phyloP scores from a whole-genome alignment of 2,113 vertebrate species.

The Balaenoptera acutorostrata region DNA sequence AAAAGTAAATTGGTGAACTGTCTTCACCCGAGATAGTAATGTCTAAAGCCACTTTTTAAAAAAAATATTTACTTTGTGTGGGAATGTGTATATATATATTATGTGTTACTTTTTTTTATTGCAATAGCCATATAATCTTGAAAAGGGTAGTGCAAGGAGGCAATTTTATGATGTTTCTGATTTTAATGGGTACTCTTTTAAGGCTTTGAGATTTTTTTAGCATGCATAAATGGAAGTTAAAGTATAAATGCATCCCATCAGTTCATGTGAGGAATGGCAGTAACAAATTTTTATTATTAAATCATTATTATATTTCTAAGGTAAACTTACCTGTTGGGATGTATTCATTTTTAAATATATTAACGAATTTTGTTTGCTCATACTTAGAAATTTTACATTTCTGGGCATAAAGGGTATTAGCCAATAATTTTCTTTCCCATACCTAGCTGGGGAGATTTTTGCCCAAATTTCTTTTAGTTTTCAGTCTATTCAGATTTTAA shows the following conservation, averaged over 20 bases:
- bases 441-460: not conserved
- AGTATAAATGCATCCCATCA: not conserved
- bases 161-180: not conserved
- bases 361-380: not conserved
- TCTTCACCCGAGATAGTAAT: not conserved
- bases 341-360: constrained; percentile 4
- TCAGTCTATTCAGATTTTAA: not conserved
- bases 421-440: not conserved
- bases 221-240: not conserved
- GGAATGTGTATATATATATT: not conserved
- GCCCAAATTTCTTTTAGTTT: not conserved
- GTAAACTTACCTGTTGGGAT: not conserved
- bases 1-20: not conserved
- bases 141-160: not conserved
- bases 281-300: not conserved
- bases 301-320: not conserved
- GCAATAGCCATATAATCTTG: not conserved
- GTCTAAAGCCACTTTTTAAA: not conserved
- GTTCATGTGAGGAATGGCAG: not conserved
- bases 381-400: constrained; percentile 12
- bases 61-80: not conserved
- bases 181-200: not conserved
- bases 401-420: not conserved
- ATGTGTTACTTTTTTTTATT: not conserved
- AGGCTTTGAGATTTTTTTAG: not conserved